Conservation (phyloP, 2,113 vertebrate genomes). For the Poecile atricapillus region DNA sequence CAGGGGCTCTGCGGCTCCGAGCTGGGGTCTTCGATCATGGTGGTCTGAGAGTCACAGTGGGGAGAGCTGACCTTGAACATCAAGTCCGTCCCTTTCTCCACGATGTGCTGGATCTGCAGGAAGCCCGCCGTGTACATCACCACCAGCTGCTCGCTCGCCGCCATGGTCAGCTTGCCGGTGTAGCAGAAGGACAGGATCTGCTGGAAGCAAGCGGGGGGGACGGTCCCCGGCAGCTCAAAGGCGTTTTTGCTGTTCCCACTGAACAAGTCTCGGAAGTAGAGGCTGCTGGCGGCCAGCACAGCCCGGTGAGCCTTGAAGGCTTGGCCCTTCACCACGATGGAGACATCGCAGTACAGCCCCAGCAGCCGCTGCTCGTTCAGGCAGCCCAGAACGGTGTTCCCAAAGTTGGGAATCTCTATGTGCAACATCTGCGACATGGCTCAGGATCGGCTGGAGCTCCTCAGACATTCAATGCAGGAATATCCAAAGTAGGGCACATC, state of each 20-base stretch:
- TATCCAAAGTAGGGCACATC: constrained; percentile 80
- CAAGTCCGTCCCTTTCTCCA: constrained; percentile 95
- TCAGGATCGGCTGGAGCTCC: constrained; percentile 42
- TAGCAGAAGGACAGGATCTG: constrained; percentile 98
- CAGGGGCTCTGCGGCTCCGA: constrained; percentile 94
- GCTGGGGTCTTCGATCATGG: constrained; percentile 89
- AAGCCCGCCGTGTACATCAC: constrained; percentile 99
- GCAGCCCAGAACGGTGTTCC: constrained; percentile 94
- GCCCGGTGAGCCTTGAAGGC: constrained; percentile 97
- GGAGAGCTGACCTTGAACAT: constrained; percentile 99
- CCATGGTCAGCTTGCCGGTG: constrained; percentile 97
- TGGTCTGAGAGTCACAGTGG: constrained; percentile 96
- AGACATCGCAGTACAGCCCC: constrained; percentile 98
- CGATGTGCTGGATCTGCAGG: constrained; percentile 98
- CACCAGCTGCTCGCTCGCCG: constrained; percentile 97
- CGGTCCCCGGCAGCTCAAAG: constrained; percentile 94
- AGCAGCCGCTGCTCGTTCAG: constrained; percentile 94
- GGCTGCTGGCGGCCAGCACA: constrained; percentile 94
- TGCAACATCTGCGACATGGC: constrained; percentile 98
- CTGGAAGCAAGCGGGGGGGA: constrained; percentile 95
- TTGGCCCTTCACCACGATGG: constrained; percentile 97
- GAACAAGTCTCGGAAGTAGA: constrained; percentile 97
- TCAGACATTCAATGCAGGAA: constrained; percentile 76
- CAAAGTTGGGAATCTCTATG: constrained; percentile 98
- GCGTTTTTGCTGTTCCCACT: constrained; percentile 93